Percentiles rank a stretch among this genome's conserved stretches.
Evolutionary conservation across 2,888 invertebrate genomes (phyloP).

Genomic region (Dicyrtoma fusca): DNA sequence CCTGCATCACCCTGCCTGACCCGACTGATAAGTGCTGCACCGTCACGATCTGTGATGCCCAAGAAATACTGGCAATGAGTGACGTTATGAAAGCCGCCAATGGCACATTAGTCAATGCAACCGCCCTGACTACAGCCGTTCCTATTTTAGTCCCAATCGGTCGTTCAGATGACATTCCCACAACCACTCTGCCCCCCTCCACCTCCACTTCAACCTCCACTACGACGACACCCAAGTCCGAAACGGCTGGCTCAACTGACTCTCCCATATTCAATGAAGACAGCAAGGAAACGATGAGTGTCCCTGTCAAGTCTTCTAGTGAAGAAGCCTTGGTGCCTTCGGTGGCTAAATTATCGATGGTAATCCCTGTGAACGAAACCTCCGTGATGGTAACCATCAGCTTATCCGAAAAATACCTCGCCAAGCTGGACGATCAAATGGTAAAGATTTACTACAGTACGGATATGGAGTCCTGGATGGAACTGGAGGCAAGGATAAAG

Average conservation of each 20-base stretch:
- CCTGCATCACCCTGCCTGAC: conserved; percentile 80
- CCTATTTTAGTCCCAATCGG: conserved; percentile 13
- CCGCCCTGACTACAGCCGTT: background rate
- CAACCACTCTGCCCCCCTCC: conserved; percentile 29
- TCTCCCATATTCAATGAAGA: background rate
- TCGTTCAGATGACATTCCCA: conserved; percentile 18
- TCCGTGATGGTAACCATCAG: conserved; percentile 49
- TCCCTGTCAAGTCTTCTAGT: background rate
- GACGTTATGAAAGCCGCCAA: conserved; percentile 55
- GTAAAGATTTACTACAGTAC: conserved; percentile 47
- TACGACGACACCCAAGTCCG: conserved; percentile 13
- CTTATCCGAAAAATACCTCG: conserved; percentile 46
- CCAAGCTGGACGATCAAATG: conserved; percentile 43
- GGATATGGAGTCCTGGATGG: conserved; percentile 47
- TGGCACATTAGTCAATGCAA: background rate
- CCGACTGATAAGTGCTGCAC: conserved; percentile 83
- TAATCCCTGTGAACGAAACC: conserved; percentile 48
- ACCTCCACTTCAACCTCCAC: background rate
- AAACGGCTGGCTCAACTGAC: conserved; percentile 5
- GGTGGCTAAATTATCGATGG: conserved; percentile 42
- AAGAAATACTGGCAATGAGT: conserved; percentile 49
- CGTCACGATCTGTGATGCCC: conserved; percentile 72
- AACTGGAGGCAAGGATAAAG: conserved; percentile 44
- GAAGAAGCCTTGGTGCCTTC: background rate
- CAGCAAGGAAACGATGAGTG: background rate